phyloP scores from a whole-genome alignment of 2,113 vertebrate genomes.

The Corynorhinus townsendii region DNA sequence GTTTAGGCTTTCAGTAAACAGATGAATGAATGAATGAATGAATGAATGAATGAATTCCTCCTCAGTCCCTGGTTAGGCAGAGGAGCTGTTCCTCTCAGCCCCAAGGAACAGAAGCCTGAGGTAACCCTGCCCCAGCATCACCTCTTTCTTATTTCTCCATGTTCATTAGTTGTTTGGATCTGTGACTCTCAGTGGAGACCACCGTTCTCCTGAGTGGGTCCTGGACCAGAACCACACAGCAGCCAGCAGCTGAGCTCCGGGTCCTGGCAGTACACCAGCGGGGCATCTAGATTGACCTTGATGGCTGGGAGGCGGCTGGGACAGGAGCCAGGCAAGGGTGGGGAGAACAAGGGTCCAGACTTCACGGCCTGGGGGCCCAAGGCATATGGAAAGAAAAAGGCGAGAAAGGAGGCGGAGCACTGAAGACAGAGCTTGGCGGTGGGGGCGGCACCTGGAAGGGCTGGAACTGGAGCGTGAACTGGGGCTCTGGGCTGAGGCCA shows the following conservation, averaged over 20 bases:
- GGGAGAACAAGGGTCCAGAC: background rate
- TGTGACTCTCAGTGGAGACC: constrained; percentile 77
- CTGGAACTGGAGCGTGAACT: background rate
- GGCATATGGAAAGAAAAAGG: background rate
- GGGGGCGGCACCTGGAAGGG: background rate
- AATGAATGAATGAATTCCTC: background rate
- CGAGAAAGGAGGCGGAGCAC: background rate
- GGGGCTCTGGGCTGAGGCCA: background rate
- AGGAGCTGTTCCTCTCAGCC: background rate
- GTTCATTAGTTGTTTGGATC: constrained; percentile 74
- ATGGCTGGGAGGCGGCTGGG: background rate
- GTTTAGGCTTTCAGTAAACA: background rate
- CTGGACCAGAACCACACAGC: constrained; percentile 78
- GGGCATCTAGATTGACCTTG: constrained; percentile 86
- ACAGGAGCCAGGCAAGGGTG: background rate
- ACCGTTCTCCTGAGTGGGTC: constrained; percentile 75
- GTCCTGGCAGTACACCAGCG: constrained; percentile 79
- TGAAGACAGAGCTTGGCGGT: background rate
- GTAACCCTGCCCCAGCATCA: background rate
- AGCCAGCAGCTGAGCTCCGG: constrained; percentile 77
- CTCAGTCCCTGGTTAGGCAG: background rate
- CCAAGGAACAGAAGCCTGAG: background rate
- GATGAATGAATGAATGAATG: background rate
- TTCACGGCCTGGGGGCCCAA: background rate
- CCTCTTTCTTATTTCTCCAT: background rate